Conservation (phyloP, 64 coral and sea anemone species). For the Porites lutea region DNA sequence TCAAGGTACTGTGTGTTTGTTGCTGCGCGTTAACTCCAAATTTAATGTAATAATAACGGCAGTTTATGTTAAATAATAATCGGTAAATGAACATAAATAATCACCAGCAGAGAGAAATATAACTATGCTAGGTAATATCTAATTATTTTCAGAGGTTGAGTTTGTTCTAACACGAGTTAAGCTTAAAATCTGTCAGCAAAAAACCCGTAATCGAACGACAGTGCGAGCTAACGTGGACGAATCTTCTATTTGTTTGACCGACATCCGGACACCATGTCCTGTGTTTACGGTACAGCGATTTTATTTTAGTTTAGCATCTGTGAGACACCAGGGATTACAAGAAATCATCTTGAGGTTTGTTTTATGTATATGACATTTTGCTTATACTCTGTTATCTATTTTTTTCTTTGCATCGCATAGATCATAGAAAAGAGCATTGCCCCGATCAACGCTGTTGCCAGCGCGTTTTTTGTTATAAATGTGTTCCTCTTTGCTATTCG, state of each 20-base stretch:
- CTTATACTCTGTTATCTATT: background rate
- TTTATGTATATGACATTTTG: slow-evolving; percentile 28
- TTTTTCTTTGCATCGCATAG: background rate
- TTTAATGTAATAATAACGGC: slow-evolving; percentile 86
- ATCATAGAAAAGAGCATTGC: slow-evolving; percentile 26
- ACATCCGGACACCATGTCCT: slow-evolving; percentile 34
- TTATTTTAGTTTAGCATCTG: slow-evolving; percentile 52
- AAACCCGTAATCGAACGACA: background rate
- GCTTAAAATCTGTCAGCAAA: background rate
- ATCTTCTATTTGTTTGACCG: slow-evolving; percentile 54
- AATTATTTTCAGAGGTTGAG: slow-evolving; percentile 47
- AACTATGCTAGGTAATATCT: slow-evolving; percentile 79
- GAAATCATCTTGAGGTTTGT: slow-evolving; percentile 54
- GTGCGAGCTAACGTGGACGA: slow-evolving; percentile 29
- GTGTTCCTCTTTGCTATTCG: slow-evolving; percentile 8
- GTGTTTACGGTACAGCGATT: slow-evolving; percentile 47
- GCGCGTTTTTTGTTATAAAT: background rate
- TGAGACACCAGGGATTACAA: slow-evolving; percentile 52
- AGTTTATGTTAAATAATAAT: slow-evolving; percentile 89
- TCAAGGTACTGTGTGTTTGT: slow-evolving; percentile 74
- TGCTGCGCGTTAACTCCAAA: slow-evolving; percentile 56
- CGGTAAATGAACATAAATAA: slow-evolving; percentile 77
- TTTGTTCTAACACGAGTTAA: slow-evolving; percentile 55
- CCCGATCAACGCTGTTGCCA: background rate
- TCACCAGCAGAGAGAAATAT: slow-evolving; percentile 60